Evolutionary conservation across 2,797 vertebrate species (phyloP), one percentile per base, ranked within the genome.

Genomic region (Arnoldichthys spilopterus): DNA sequence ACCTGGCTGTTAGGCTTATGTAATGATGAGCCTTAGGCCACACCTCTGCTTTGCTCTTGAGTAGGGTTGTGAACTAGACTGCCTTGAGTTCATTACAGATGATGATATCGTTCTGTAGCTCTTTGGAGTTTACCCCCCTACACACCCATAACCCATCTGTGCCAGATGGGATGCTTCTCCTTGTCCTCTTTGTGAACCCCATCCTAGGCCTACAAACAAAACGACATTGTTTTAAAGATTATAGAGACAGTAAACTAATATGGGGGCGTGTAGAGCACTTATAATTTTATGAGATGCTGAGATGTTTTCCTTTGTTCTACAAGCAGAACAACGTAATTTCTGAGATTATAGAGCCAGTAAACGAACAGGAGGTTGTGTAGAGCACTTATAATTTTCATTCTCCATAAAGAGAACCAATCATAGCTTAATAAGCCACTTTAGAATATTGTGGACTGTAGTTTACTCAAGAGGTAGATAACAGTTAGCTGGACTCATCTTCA

Each of bases 1-100:
- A 77, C 56, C 75, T 78, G 54, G 56, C 47, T 54, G 62, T 59
- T 26, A 40, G 45, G 53, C 20, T 26, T 77, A 77, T 69, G 37
- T 53, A 77, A 82, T 61, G 9, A 22, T 4, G 47, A n/a, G 64
- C 80, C 67, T 74, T n/a, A 53, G 54, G 49, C 75, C 66, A 58
- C 58, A 56, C 71, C 70, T 69, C 51, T 74, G 40, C 56, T 61
- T 22, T 66, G 59, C 28, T 37, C 64, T 20, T 81, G 61, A 8
- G 28, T 49, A 22, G 40, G 49, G 8, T 45, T 40, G 6, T 34
- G 74, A 58, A 30, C 49, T 56, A 47, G 54, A 71, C 15, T 63
- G 59, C 34, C n/a, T 67, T 32, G 51, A 47, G 58, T 73, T 78
- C 67, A 58, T 54, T 40, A 72, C 37, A 69, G 56, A 58, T 69